phyloP scores from a whole-genome alignment of 2,113 vertebrate species.

The Tachycineta bicolor region DNA sequence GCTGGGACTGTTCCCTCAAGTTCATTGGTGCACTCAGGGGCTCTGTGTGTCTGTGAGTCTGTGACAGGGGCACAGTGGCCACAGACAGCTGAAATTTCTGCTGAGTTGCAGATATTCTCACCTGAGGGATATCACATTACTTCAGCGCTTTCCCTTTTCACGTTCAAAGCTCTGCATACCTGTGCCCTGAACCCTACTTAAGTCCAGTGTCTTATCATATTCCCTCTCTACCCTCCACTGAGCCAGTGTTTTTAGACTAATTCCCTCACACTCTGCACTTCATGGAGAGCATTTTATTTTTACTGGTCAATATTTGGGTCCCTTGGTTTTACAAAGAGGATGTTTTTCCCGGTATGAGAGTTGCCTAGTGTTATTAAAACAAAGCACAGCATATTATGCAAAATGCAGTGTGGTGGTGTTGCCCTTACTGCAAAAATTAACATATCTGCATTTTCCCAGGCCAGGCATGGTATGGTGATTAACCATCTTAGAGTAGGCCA shows the following conservation, averaged over 20 bases:
- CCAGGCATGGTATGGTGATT: neutral
- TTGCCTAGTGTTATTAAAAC: neutral
- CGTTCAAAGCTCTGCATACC: constrained; percentile 49
- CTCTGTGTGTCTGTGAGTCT: neutral
- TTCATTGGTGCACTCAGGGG: neutral
- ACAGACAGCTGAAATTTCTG: constrained; percentile 18
- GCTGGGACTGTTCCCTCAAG: neutral
- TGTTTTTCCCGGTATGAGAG: neutral
- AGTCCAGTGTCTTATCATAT: constrained; percentile 45
- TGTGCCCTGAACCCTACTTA: constrained; percentile 52
- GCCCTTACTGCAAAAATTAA: neutral
- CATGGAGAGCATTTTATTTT: neutral
- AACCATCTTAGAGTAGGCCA: neutral
- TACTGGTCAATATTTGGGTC: neutral
- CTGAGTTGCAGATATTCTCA: neutral
- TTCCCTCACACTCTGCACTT: neutral
- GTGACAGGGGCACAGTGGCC: neutral
- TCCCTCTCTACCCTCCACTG: constrained; percentile 2
- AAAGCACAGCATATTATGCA: neutral
- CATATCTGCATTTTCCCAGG: neutral
- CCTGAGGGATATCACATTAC: constrained; percentile 32
- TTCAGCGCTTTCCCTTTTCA: neutral
- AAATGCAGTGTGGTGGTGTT: neutral
- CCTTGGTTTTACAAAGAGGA: neutral
- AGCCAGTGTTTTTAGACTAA: neutral